Conservation (phyloP, 2,888 invertebrate genomes). For the Malacosoma neustria region DNA sequence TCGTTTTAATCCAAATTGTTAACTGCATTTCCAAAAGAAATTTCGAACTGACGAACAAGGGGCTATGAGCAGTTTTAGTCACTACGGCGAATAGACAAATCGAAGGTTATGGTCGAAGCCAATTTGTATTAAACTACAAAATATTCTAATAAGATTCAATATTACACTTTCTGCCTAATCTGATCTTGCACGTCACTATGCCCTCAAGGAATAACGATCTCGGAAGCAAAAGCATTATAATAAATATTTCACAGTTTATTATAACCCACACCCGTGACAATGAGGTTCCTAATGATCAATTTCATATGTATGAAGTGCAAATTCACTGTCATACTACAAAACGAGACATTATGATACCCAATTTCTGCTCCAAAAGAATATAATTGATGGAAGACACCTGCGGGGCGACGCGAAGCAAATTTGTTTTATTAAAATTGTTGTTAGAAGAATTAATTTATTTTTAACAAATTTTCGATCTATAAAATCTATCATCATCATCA, state of each 20-base stretch:
- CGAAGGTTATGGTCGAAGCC: too few species aligned
- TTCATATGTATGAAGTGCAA: constrained; percentile 71
- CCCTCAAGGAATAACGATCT: constrained; percentile 7
- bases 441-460: too few species aligned
- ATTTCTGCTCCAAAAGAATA: constrained; percentile 62
- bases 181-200: not conserved
- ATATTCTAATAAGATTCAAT: too few species aligned
- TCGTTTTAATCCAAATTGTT: too few species aligned
- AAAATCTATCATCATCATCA: too few species aligned
- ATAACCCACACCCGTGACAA: constrained; percentile 45
- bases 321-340: constrained; percentile 63
- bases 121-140: too few species aligned
- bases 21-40: too few species aligned
- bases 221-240: constrained; percentile 31
- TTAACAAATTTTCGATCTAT: too few species aligned
- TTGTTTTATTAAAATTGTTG: not conserved
- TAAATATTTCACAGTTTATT: constrained; percentile 61
- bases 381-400: constrained; percentile 46
- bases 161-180: too few species aligned
- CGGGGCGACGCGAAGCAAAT: constrained; percentile 10
- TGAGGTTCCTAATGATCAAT: constrained; percentile 59
- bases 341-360: constrained; percentile 65
- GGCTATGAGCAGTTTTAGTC: too few species aligned
- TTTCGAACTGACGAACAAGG: too few species aligned
- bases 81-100: too few species aligned